Percentiles rank a stretch among this genome's conserved stretches.
phyloP scores from a whole-genome alignment of 1,140 invertebrate species.

The Zophobas morio region DNA sequence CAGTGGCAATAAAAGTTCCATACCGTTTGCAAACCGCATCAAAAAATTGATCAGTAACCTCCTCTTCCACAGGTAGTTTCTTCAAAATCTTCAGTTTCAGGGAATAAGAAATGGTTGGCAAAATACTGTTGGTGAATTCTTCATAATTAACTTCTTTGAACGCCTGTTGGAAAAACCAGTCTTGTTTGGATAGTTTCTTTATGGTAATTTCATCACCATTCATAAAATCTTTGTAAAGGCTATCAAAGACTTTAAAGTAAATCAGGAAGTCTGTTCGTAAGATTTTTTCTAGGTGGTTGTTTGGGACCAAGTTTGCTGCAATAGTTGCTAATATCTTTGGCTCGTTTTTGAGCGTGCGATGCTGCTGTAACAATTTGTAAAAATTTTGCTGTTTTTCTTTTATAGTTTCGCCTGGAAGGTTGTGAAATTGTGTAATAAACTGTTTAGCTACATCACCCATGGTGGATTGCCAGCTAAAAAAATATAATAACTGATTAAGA shows the following conservation, averaged over 20 bases:
- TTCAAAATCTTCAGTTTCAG: constrained; percentile 17
- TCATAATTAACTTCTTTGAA: background rate
- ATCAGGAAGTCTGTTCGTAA: constrained; percentile 33
- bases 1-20: constrained; percentile 16
- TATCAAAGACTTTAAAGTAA: constrained; percentile 14
- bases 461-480: too few relatives aligned
- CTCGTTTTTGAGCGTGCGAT: background rate
- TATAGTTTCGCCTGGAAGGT: too few relatives aligned
- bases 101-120: constrained; percentile 11
- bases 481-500: too few relatives aligned
- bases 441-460: too few relatives aligned
- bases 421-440: too few relatives aligned
- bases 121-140: background rate
- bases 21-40: constrained; percentile 5
- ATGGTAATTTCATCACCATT: constrained; percentile 31
- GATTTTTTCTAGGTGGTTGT: constrained; percentile 9
- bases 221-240: constrained; percentile 12
- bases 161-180: constrained; percentile 24
- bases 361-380: background rate
- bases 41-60: constrained; percentile 31
- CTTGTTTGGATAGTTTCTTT: constrained; percentile 12
- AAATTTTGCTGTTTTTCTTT: constrained; percentile 10
- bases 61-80: background rate
- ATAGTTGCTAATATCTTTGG: background rate
- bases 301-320: background rate